Base-by-base conservation (phyloP, 2,888 invertebrate species). In the Pogonocherus hispidulus region DNA sequence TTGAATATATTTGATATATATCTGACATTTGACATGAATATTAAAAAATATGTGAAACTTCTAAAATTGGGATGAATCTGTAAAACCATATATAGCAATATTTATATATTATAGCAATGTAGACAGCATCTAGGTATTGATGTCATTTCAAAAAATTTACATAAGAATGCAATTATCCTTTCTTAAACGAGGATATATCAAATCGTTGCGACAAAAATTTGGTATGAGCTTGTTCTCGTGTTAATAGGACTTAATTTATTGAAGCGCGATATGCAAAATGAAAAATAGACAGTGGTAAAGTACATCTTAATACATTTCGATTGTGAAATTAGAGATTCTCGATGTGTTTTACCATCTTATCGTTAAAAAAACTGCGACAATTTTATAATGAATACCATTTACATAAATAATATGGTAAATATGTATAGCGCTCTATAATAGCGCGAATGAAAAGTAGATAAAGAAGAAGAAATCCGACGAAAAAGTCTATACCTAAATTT, bases 121-220 rank as follows among this genome's bases (percentile, higher is more conserved):
- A 37, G n/a, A n/a, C 8, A 27, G 27, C 8, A 27, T n/a, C n/a
- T 37, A 37, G 9, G 8, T 27, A 27, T 54, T 18, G 54, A 32
- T 54, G 54, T 32, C 27, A 14, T 54, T 54, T 54, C 6, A 14
- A n/a, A 3, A 14, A 20, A 54, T 54, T 54, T 54, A 54, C 54
- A 54, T 54, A 54, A 32, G 35, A 54, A 54, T 54, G 35, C 35
- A 35, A 54, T 54, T 35, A 52, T 20, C 22, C 11, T 20, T 1
- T 22, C 23, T 9, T 54, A 35, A 8, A 35, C 54, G 2, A 8
- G 11, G n/a, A 35, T 32, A 6, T 32, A 11, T 14, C 41, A 14
- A 41, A 41, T n/a, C 1, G 5, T 5, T 41, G 41, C 4, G 35
- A 54, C 6, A n/a, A 22, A 51, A 22, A 51, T 51, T 20, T 51